Base-by-base conservation (phyloP, 2,888 invertebrate species). In the Camptogramma bilineatum region DNA sequence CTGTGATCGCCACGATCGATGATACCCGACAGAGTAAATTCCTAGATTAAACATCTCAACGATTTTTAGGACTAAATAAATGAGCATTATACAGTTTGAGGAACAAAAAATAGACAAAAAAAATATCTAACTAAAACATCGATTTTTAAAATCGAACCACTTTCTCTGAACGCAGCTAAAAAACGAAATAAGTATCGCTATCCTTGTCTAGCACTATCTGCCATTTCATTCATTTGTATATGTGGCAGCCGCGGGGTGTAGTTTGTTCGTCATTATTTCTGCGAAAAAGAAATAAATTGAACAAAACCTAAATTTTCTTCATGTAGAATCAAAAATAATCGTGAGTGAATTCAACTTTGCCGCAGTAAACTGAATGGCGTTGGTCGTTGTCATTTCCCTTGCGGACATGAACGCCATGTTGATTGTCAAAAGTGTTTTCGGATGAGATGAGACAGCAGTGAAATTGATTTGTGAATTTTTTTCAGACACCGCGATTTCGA, bases 391-490 rank as follows among this genome's bases (percentile, higher is more conserved):
- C 83, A 85, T 80, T 87, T 85, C 84, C 79, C 81, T 79, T 74
- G 55, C 62, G 83, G 84, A 84, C 82, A 84, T 71, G 89, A 91
- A 88, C 93, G 93, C 93, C 93, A 93, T 93, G 93, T 93, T 93
- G 93, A 90, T 91, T 93, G 93, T 93, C 92, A 92, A 92, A 91
- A 91, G 90, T 93, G 92, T 91, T 89, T 90, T 91, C 81, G 85
- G 87, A 87, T 90, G 87, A 90, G 86, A 88, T 90, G 87, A 90
- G 86, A 88, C 86, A 86, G 85, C 86, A 89, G 90, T 91, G 90
- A 86, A 75, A 88, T 89, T 90, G 85, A 89, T 87, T 88, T 88
- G 88, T 89, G 87, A 84, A 68, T 85, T 86, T 84, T 86, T 91
- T 93, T 88, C 91, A 91, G 92, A 89, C 83, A 81, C 81, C 83